These are phyloP conservation scores for Margarornis squamiger DNA, from an alignment of 2,797 vertebrate species.

Conservation along the genomic window DNA sequence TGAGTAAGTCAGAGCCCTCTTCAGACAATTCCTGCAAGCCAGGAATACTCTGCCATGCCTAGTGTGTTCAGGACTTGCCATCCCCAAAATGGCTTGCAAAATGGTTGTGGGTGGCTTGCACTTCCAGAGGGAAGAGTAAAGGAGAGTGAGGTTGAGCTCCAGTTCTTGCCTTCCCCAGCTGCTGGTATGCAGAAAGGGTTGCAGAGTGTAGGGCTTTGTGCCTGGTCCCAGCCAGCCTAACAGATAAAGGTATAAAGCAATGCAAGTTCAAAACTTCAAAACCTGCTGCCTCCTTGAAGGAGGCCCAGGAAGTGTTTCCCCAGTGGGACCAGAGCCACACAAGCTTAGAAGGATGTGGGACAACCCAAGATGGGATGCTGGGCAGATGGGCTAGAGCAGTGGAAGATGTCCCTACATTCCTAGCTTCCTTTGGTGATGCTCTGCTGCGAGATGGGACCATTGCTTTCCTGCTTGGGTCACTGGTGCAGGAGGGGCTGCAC, in stretches of 20 bases:
- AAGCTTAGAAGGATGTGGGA: neutral
- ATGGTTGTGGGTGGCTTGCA: neutral
- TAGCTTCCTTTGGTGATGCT: rapidly evolving
- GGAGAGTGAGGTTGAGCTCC: neutral
- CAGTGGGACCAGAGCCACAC: rapidly evolving
- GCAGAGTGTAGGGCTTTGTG: neutral
- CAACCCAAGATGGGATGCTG: rapidly evolving
- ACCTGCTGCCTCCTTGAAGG: neutral
- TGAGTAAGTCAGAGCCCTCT: constrained; percentile 6
- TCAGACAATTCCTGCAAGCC: neutral
- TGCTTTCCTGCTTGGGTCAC: neutral
- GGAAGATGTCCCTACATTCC: neutral
- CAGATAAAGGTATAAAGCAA: neutral
- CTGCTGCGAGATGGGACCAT: neutral
- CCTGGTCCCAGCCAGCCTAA: neutral
- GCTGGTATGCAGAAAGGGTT: neutral
- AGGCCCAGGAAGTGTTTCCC: neutral
- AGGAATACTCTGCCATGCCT: neutral
- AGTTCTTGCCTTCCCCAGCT: neutral
- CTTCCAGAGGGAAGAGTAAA: neutral
- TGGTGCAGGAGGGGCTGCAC: neutral
- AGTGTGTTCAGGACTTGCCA: neutral
- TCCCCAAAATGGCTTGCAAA: neutral
- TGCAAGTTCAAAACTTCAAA: neutral
- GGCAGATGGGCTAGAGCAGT: rapidly evolving